Conservation (phyloP, 2,797 vertebrate genomes). For the Sebastes goodei region DNA sequence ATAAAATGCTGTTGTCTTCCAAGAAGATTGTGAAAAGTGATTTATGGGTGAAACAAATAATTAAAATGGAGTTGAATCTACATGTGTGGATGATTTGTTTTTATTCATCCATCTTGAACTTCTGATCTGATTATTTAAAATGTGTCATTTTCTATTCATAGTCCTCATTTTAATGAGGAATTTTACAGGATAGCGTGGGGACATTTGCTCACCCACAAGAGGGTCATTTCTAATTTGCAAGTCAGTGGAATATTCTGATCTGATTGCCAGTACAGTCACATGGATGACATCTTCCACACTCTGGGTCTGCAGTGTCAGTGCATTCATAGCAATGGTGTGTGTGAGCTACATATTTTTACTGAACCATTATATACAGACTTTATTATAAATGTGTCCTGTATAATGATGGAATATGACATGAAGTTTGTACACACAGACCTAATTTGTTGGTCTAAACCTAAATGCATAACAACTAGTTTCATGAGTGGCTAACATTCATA, state of each 20-base stretch:
- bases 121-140: not conserved
- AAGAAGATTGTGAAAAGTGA: slow-evolving; percentile 86
- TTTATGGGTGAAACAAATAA: slow-evolving; percentile 73
- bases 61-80: slow-evolving; percentile 62
- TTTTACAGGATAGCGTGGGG: not conserved
- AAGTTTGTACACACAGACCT: no score
- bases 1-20: slow-evolving; percentile 84
- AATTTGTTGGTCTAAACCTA: not conserved
- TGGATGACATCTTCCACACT: not conserved
- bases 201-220: not conserved
- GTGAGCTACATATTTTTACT: not conserved
- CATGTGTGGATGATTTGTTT: not conserved
- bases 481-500: not conserved
- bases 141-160: not conserved
- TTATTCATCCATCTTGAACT: not conserved
- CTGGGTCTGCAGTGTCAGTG: not conserved
- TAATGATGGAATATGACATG: not conserved
- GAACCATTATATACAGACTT: not conserved
- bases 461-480: not conserved
- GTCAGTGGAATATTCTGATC: slow-evolving; percentile 2
- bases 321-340: not conserved
- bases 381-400: not conserved
- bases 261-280: not conserved
- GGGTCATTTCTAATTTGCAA: slow-evolving; percentile 21
- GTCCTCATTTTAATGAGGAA: not conserved